Percentiles rank a stretch among this genome's conserved stretches.
These are phyloP conservation scores for Drosophila rhopaloa DNA, from an alignment of 1,140 invertebrate species.

Conservation along the genomic window DNA sequence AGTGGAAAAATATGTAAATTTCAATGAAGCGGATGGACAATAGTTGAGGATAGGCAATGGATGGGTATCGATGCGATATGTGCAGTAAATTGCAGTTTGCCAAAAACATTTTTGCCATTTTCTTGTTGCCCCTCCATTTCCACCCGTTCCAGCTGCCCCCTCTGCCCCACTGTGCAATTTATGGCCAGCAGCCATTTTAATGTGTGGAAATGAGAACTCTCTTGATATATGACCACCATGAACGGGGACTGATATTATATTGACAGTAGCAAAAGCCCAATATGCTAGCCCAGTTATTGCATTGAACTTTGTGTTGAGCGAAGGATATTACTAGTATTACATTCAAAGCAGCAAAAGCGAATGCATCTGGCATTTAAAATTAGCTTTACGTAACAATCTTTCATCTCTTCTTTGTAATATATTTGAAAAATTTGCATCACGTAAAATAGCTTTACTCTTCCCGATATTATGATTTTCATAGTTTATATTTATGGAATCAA, in stretches of 20 bases:
- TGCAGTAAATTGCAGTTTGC: slow-evolving; percentile 80
- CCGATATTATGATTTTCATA: too few species aligned
- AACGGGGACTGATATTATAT: slow-evolving; percentile 50
- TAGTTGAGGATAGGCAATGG: slow-evolving; percentile 33
- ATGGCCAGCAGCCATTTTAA: slow-evolving; percentile 67
- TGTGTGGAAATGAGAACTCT: slow-evolving; percentile 76
- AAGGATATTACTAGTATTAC: too few species aligned
- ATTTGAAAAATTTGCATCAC: too few species aligned
- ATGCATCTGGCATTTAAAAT: too few species aligned
- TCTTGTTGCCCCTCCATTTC: slow-evolving; percentile 6
- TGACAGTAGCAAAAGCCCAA: slow-evolving; percentile 63
- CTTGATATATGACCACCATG: slow-evolving; percentile 59
- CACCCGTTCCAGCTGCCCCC: background rate
- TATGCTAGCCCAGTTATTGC: slow-evolving; percentile 29
- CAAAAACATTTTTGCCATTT: slow-evolving; percentile 78
- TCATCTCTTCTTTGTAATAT: too few species aligned
- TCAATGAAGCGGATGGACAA: slow-evolving; percentile 49
- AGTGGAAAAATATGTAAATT: slow-evolving; percentile 81
- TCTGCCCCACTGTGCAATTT: slow-evolving; percentile 42
- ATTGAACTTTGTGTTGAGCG: slow-evolving; percentile 1
- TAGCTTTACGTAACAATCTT: too few species aligned
- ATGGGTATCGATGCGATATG: slow-evolving; percentile 55
- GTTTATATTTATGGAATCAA: too few species aligned
- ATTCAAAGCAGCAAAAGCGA: background rate
- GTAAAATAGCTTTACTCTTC: too few species aligned